These are phyloP conservation scores for Agriotes lineatus DNA, from an alignment of 2,888 invertebrate species.

Conservation along the genomic window DNA sequence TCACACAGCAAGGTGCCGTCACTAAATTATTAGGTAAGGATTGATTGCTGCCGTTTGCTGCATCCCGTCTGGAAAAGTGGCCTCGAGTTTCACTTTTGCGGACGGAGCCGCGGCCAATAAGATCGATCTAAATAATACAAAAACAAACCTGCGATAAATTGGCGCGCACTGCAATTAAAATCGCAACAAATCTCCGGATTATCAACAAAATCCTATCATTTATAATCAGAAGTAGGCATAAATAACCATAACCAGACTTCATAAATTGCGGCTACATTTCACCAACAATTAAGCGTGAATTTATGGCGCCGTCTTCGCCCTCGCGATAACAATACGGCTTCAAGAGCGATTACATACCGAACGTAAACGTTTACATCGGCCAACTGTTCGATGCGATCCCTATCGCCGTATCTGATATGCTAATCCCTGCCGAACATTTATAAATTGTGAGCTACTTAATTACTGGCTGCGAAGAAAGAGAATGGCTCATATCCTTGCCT, in stretches of 20 bases:
- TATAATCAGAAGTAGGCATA: constrained; percentile 61
- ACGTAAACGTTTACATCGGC: constrained; percentile 51
- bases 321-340: constrained; percentile 59
- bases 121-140: constrained; percentile 27
- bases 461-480: constrained; percentile 46
- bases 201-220: constrained; percentile 62
- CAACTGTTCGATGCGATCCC: constrained; percentile 56
- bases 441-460: constrained; percentile 55
- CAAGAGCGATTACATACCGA: constrained; percentile 52
- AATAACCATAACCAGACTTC: constrained; percentile 59
- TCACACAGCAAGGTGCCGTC: constrained; percentile 92
- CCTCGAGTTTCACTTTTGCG: not conserved
- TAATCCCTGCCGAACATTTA: constrained; percentile 56
- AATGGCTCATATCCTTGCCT: constrained; percentile 33
- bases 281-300: constrained; percentile 64
- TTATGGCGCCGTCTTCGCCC: constrained; percentile 61
- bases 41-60: constrained; percentile 3
- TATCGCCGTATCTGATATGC: constrained; percentile 57
- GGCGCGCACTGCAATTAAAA: constrained; percentile 50
- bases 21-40: constrained; percentile 87
- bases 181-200: constrained; percentile 64
- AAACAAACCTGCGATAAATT: constrained; percentile 33
- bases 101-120: constrained; percentile 12
- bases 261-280: constrained; percentile 63
- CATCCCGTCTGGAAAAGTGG: not conserved